A percentile compares a stretch with the other conserved stretches of the same genome.
phyloP scores from a whole-genome alignment of 2,113 vertebrate species.

The Rhea pennata region DNA sequence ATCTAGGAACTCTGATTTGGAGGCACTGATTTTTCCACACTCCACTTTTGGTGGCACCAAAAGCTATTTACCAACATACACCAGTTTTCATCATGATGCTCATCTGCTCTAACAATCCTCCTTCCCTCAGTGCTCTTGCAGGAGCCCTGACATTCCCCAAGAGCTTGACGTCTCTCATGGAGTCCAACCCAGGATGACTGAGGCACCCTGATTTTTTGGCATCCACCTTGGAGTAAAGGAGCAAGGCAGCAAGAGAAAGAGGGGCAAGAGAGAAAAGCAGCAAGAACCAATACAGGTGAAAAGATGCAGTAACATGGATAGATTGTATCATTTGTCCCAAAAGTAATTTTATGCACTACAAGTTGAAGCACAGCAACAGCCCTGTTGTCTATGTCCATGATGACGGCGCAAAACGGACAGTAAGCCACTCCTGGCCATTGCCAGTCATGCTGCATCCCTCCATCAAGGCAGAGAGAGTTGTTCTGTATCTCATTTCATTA shows the following conservation, averaged over 20 bases:
- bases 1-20: neutral
- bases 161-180: neutral
- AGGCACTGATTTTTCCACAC: neutral
- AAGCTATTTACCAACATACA: neutral
- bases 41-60: neutral
- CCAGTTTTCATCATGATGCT: neutral
- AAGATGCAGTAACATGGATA: neutral
- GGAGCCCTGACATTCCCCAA: neutral
- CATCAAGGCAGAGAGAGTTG: neutral
- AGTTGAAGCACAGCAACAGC: neutral
- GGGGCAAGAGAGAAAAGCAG: neutral
- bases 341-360: neutral
- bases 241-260: neutral
- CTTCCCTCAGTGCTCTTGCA: neutral
- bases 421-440: neutral
- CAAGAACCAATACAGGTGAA: neutral
- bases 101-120: neutral
- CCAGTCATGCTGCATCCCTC: neutral
- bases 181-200: neutral
- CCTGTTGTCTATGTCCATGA: neutral
- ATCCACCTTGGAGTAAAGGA: neutral
- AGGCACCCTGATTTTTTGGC: neutral
- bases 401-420: neutral
- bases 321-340: neutral
- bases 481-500: neutral